Evolutionary conservation across 2,888 invertebrate genomes (phyloP).

Genomic region (Melinopterus prodromus): DNA sequence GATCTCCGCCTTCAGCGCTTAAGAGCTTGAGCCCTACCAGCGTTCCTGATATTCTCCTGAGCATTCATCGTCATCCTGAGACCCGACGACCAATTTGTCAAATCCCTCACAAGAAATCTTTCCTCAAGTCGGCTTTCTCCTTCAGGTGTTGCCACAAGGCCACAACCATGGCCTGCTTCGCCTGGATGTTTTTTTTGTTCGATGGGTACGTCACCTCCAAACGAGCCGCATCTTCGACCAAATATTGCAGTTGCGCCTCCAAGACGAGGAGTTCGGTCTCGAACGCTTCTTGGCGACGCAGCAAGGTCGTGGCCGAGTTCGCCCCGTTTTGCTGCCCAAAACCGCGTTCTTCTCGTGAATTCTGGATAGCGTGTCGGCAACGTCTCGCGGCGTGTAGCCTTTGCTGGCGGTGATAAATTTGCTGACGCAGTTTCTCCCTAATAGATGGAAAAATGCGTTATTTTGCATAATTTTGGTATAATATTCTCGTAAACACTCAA

Average conservation of each 20-base stretch:
- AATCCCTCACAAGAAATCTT: slow-evolving; percentile 83
- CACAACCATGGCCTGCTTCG: slow-evolving; percentile 86
- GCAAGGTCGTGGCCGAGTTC: slow-evolving; percentile 82
- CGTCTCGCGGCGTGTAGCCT: slow-evolving; percentile 95
- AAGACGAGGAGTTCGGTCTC: slow-evolving; percentile 93
- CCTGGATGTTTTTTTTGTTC: slow-evolving; percentile 88
- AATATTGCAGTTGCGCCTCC: slow-evolving; percentile 88
- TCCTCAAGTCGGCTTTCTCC: slow-evolving; percentile 80
- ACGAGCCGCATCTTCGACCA: slow-evolving; percentile 92
- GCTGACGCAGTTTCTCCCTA: slow-evolving; percentile 82
- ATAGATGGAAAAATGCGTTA: neutral
- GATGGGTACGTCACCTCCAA: slow-evolving; percentile 89
- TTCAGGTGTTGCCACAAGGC: slow-evolving; percentile 83
- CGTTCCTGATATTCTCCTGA: slow-evolving; percentile 84
- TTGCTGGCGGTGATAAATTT: slow-evolving; percentile 86
- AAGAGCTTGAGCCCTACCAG: slow-evolving; percentile 80
- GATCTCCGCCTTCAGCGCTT: slow-evolving; percentile 83
- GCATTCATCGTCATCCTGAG: slow-evolving; percentile 80
- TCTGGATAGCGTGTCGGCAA: slow-evolving; percentile 87
- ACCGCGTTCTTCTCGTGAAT: slow-evolving; percentile 91
- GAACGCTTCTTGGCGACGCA: slow-evolving; percentile 89
- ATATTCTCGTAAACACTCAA: neutral
- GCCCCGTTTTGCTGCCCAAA: slow-evolving; percentile 79
- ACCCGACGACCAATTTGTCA: slow-evolving; percentile 87
- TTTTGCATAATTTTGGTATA: no score